These are phyloP conservation scores for Leptodirus hochenwartii DNA, from an alignment of 2,888 invertebrate genomes.

Conservation along the genomic window DNA sequence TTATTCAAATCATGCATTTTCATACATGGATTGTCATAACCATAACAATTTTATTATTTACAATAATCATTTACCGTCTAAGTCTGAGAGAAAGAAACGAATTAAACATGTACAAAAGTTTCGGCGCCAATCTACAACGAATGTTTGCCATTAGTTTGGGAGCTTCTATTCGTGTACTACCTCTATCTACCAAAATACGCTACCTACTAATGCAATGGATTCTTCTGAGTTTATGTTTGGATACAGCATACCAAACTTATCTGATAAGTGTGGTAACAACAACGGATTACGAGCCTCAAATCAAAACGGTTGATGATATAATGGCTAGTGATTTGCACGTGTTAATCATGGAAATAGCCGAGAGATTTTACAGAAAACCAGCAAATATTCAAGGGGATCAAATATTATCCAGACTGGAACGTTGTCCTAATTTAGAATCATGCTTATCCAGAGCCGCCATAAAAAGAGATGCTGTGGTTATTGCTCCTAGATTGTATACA, in stretches of 20 bases:
- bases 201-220: slow-evolving; percentile 9
- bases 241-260: slow-evolving; percentile 9
- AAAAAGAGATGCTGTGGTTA: slow-evolving; percentile 6
- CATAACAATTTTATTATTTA: slow-evolving; percentile 4
- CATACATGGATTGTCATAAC: slow-evolving; percentile 6
- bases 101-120: neutral
- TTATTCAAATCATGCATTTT: slow-evolving; percentile 5
- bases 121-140: slow-evolving; percentile 1
- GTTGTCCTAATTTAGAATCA: slow-evolving; percentile 8
- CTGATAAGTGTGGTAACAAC: slow-evolving; percentile 10
- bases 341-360: slow-evolving; percentile 5
- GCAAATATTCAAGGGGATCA: neutral
- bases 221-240: slow-evolving; percentile 7
- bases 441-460: slow-evolving; percentile 9
- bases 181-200: slow-evolving; percentile 6
- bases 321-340: slow-evolving; percentile 7
- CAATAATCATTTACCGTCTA: neutral
- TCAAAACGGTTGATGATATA: slow-evolving; percentile 8
- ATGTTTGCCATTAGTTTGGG: slow-evolving; percentile 7
- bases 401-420: slow-evolving; percentile 6
- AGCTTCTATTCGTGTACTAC: slow-evolving; percentile 7
- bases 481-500: slow-evolving; percentile 9
- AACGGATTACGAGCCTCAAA: slow-evolving; percentile 8
- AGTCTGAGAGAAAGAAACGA: neutral
- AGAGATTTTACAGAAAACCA: slow-evolving; percentile 6